Percentiles rank a stretch among this genome's conserved stretches.
Evolutionary conservation across 2,888 invertebrate species (phyloP).

Genomic region (Nomada ruficornis): DNA sequence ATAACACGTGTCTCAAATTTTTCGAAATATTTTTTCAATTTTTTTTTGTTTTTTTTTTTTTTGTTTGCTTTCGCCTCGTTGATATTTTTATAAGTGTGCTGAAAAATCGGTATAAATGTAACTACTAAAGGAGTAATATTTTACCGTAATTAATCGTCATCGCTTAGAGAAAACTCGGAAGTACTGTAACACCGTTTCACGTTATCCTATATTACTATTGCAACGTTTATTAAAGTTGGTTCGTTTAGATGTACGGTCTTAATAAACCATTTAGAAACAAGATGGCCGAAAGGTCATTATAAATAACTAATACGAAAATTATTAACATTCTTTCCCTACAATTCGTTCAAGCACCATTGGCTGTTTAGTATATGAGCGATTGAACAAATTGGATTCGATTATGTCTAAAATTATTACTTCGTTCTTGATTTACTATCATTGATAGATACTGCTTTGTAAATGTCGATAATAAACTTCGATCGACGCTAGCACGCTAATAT

Average conservation of each 20-base stretch:
- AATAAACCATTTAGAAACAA: conserved; percentile 54
- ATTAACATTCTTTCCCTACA: conserved; percentile 61
- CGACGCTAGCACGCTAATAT: conserved; percentile 69
- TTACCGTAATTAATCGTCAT: conserved; percentile 75
- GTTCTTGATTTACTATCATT: conserved; percentile 61
- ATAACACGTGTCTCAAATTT: conserved; percentile 66
- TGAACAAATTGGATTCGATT: conserved; percentile 68
- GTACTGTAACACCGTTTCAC: conserved; percentile 77
- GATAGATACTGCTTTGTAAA: conserved; percentile 66
- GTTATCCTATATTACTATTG: conserved; percentile 69
- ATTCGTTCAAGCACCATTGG: conserved; percentile 72
- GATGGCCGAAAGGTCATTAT: conserved; percentile 57
- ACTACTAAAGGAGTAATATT: conserved; percentile 76
- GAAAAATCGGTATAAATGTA: conserved; percentile 82
- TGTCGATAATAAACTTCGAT: conserved; percentile 64
- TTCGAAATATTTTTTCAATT: conserved; percentile 56
- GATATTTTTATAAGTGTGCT: conserved; percentile 76
- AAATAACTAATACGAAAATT: conserved; percentile 64
- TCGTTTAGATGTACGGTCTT: conserved; percentile 54
- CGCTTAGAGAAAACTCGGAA: conserved; percentile 79
- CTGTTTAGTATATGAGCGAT: conserved; percentile 63
- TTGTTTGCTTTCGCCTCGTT: conserved; percentile 65
- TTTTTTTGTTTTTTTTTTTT: conserved; percentile 48
- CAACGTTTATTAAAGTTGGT: conserved; percentile 67
- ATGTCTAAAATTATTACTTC: conserved; percentile 69